phyloP scores from a whole-genome alignment of 2,888 invertebrate species.

The Pterostichus madidus region DNA sequence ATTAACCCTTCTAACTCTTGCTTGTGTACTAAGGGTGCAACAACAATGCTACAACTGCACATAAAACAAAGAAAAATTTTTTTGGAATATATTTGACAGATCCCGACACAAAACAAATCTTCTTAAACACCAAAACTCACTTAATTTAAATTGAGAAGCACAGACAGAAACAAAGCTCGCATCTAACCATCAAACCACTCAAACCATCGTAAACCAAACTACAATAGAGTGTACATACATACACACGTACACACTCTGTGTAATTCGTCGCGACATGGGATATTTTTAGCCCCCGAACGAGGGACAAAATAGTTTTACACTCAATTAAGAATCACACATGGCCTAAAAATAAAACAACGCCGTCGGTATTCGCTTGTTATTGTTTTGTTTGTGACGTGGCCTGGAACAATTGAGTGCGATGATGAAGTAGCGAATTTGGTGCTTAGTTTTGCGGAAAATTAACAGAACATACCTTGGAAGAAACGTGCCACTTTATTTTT shows the following conservation, averaged over 20 bases:
- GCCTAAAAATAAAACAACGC: slow-evolving; percentile 59
- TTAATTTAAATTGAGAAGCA: no score
- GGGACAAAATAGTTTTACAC: slow-evolving; percentile 64
- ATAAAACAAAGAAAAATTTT: no score
- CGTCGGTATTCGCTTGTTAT: slow-evolving; percentile 26
- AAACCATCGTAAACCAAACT: slow-evolving; percentile 18
- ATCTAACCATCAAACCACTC: background rate
- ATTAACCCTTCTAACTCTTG: no score
- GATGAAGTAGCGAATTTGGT: background rate
- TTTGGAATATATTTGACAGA: no score
- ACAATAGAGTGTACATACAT: slow-evolving; percentile 9
- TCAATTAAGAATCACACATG: slow-evolving; percentile 63
- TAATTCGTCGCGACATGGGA: background rate
- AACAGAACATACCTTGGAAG: no score
- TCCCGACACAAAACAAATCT: no score
- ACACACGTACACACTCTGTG: background rate
- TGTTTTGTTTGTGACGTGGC: slow-evolving; percentile 3
- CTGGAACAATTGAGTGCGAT: slow-evolving; percentile 4
- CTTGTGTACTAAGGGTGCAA: no score
- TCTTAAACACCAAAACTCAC: no score
- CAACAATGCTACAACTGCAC: no score
- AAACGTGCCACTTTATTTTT: no score
- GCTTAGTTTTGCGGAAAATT: no score
- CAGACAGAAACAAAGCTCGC: no score
- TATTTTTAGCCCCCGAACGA: slow-evolving; percentile 41